phyloP scores from a whole-genome alignment of 2,797 vertebrate genomes.

The Eulemur mongoz region DNA sequence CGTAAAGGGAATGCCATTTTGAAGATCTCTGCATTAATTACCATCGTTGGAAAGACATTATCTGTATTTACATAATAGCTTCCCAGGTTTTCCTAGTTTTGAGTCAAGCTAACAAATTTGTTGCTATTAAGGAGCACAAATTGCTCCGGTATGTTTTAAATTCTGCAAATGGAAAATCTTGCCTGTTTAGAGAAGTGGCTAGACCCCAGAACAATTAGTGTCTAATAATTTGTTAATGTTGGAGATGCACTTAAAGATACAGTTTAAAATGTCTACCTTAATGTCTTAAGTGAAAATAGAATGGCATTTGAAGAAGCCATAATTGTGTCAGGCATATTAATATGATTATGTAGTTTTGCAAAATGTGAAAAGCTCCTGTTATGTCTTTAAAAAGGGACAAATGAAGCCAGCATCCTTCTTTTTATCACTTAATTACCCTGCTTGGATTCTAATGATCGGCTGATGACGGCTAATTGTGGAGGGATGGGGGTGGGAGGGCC shows the following conservation, averaged over 20 bases:
- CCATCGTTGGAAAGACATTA: neutral
- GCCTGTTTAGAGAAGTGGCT: slow-evolving; percentile 38
- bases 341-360: neutral
- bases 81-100: slow-evolving; percentile 35
- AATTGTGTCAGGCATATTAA: neutral
- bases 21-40: slow-evolving; percentile 23
- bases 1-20: neutral
- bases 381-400: neutral
- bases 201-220: slow-evolving; percentile 46
- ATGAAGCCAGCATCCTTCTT: neutral
- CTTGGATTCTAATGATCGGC: neutral
- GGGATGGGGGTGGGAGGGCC: neutral
- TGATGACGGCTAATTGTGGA: neutral
- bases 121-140: slow-evolving; percentile 66
- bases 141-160: slow-evolving; percentile 53
- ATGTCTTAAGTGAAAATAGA: neutral
- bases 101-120: slow-evolving; percentile 63
- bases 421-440: neutral
- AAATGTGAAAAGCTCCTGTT: neutral
- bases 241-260: neutral
- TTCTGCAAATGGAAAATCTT: slow-evolving; percentile 52
- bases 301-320: neutral
- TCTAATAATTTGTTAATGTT: slow-evolving; percentile 50
- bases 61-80: slow-evolving; percentile 64
- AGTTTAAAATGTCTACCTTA: neutral